Evolutionary conservation across 2,113 vertebrate species (phyloP).

Genomic region (Todiramphus chloris): DNA sequence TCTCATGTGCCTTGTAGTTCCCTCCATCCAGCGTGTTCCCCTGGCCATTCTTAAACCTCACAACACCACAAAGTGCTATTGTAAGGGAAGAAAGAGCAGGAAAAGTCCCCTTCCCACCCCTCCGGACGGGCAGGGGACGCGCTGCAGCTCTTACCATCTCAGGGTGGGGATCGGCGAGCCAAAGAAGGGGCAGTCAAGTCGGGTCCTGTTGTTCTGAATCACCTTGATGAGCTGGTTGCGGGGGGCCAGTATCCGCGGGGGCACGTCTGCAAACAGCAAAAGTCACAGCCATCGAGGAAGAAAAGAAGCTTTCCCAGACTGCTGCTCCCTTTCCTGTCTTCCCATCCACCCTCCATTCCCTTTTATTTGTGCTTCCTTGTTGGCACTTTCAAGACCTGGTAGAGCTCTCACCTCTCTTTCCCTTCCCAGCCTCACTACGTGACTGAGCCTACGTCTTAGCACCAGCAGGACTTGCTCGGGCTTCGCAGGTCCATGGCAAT

Average conservation of each 20-base stretch:
- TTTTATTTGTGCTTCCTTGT: background rate
- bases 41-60: conserved; percentile 98
- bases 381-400: background rate
- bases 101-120: background rate
- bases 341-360: background rate
- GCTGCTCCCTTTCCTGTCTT: background rate
- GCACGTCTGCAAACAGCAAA: conserved; percentile 77
- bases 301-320: background rate
- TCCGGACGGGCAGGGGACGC: fast-evolving
- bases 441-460: background rate
- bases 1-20: conserved; percentile 88
- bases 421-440: fast-evolving
- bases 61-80: conserved; percentile 61
- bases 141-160: conserved; percentile 84
- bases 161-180: conserved; percentile 92
- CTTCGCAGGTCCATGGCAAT: background rate
- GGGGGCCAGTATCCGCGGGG: conserved; percentile 85
- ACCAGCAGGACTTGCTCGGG: background rate
- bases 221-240: conserved; percentile 92
- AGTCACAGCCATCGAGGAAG: background rate
- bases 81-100: conserved; percentile 24
- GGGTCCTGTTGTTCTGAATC: conserved; percentile 88
- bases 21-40: conserved; percentile 93
- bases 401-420: background rate
- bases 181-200: conserved; percentile 92